These are phyloP conservation scores for Zapus hudsonius DNA, from an alignment of 2,113 vertebrate genomes.

Conservation along the genomic window DNA sequence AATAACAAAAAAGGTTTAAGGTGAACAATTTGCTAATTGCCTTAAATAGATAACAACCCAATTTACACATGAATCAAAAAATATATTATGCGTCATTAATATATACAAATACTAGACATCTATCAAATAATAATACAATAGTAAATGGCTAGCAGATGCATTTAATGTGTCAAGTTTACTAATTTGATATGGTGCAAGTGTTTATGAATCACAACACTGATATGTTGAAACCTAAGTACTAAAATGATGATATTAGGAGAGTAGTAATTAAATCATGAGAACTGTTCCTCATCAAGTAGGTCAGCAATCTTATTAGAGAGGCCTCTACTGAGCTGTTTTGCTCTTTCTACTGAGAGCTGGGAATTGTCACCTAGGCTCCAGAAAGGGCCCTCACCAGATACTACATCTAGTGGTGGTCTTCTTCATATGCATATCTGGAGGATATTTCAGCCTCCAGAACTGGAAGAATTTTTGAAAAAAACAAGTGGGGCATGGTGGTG, in stretches of 20 bases:
- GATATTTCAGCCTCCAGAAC: neutral
- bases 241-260: neutral
- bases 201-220: neutral
- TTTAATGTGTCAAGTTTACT: neutral
- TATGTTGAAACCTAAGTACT: neutral
- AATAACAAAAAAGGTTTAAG: neutral
- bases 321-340: neutral
- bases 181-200: neutral
- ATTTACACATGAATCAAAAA: neutral
- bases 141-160: neutral
- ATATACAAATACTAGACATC: neutral
- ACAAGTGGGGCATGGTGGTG: no score
- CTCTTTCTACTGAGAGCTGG: rapidly evolving
- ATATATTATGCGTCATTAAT: neutral
- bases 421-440: neutral
- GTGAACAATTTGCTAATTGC: neutral
- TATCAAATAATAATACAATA: neutral
- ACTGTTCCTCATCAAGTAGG: rapidly evolving
- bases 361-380: neutral
- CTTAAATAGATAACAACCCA: neutral
- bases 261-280: neutral
- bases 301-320: neutral
- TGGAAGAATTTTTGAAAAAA: neutral
- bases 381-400: neutral
- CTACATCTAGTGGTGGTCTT: neutral